These are phyloP conservation scores for Margarornis squamiger DNA, from an alignment of 2,797 vertebrate species.

Conservation along the genomic window DNA sequence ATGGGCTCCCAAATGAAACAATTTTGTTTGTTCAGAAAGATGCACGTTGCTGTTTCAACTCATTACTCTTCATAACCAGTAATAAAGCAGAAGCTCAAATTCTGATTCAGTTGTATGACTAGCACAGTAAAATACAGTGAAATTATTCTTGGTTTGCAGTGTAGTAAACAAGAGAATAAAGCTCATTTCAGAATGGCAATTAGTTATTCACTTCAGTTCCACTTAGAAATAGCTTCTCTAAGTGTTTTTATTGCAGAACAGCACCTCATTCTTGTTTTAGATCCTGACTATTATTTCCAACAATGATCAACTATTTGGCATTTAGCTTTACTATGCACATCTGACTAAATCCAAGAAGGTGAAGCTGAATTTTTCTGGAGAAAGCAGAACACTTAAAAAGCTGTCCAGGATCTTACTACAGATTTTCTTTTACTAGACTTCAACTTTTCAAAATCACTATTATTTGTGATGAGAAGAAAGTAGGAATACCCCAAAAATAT, in stretches of 20 bases:
- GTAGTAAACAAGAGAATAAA: background rate
- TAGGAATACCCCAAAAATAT: background rate
- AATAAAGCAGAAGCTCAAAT: constrained; percentile 4
- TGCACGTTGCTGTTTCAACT: background rate
- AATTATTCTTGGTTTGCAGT: background rate
- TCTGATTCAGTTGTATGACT: background rate
- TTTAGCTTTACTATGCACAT: background rate
- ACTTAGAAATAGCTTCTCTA: background rate
- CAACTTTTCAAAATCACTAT: background rate
- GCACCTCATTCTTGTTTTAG: background rate
- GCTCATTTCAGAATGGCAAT: background rate
- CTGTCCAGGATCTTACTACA: background rate
- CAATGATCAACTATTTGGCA: background rate
- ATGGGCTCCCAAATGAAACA: background rate
- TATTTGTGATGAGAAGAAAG: background rate
- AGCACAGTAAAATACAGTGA: background rate
- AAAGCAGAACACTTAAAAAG: background rate
- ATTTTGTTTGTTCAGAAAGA: background rate
- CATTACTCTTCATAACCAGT: background rate
- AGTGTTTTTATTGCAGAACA: background rate
- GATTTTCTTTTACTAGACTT: background rate
- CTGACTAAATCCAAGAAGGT: background rate
- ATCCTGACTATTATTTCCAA: background rate
- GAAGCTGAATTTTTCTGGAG: background rate
- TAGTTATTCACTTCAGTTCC: background rate